Evolutionary conservation across 2,888 invertebrate genomes (phyloP), one percentile per base, ranked within the genome.

Genomic region (Merodon equestris): DNA sequence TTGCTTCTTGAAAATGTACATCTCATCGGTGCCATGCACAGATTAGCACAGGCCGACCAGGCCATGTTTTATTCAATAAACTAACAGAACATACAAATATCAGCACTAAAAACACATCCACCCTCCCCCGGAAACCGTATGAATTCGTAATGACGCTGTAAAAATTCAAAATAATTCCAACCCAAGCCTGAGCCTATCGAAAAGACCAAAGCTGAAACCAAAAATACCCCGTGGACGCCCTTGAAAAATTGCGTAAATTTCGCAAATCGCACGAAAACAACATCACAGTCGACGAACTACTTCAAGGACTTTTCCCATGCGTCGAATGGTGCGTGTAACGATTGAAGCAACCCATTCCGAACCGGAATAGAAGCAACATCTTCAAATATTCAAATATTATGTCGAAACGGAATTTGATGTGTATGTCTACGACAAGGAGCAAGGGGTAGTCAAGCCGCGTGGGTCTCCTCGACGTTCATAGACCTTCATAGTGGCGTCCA

Each of bases 201-300:
- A n/a, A n/a, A n/a, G n/a, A n/a, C n/a, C n/a, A n/a, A n/a, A n/a
- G n/a, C 48, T 36, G 45, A 44, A 50, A 58, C 27, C 12, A 50
- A 70, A 27, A 68, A 19, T 50, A 67, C 27, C 50, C 56, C 44
- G 14, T 18, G 13, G 18, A 12, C n/a, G 14, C 48, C 27, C 36
- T 27, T 45, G 40, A 38, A 34, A 54, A 68, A 48, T 63, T 60
- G 79, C 79, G 64, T 74, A 68, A 74, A 79, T 79, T 79, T 79
- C 64, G 79, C 79, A 64, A 74, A 60, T 54, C 18, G n/a, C 38
- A 70, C 56, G 19, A 67, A 67, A 79, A 68, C 64, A 68, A 68
- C 58, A 60, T 9, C 48, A 44, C 67, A 51, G 79, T 79, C 79
- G 79, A 74, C 54, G 74, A 79, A 79, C 79, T 73, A 38, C 17